Base-by-base conservation (phyloP, 1,140 invertebrate species). In the honey bee (Apis mellifera) region DNA sequence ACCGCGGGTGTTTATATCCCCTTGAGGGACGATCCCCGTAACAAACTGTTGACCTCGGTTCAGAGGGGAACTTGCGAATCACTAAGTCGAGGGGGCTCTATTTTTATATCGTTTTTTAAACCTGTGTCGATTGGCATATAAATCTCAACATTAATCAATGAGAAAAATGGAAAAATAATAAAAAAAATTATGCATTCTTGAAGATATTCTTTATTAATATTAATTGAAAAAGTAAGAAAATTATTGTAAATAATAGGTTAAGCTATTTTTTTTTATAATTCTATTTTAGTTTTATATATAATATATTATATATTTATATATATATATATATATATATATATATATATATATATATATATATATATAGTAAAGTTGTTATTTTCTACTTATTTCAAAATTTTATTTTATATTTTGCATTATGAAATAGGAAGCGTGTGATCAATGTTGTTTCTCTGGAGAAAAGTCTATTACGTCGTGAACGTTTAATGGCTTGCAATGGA, bases 41-140 rank as follows among this genome's bases (percentile, higher is more conserved):
- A 88, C 86, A 88, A 88, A 87, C 84, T 87, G 86, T 88, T 88
- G 82, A 88, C 86, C 86, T 88, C 86, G 83, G 86, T 76, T 26
- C 86, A 65, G 73, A 84, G 78, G 78, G 86, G 86, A 88, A 87
- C 84, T 83, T 57, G 82, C 76, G 82, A 80, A 77, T 87, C 72
- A 64, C 19, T 69, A 72, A 48, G 26, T 55, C 65, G 66, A 55
- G 86, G 84, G 81, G 74, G 74, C 77, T 78, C 82, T 80, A 68
- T 79, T 86, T 87, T 87, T 81, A 82, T 66, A 84, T 42, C 55
- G 21, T 60, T 65, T 64, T 48, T 85, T 26, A 48, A 42, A 72
- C 19, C 54, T 48, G 15, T 3, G 54, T 32, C 48, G 26, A 71
- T 71, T 55, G 23, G 21, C 7, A 11, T 23, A 7, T 26, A 42